Conservation (phyloP, 2,888 invertebrate genomes). For the Drosophila nr. medialis region DNA sequence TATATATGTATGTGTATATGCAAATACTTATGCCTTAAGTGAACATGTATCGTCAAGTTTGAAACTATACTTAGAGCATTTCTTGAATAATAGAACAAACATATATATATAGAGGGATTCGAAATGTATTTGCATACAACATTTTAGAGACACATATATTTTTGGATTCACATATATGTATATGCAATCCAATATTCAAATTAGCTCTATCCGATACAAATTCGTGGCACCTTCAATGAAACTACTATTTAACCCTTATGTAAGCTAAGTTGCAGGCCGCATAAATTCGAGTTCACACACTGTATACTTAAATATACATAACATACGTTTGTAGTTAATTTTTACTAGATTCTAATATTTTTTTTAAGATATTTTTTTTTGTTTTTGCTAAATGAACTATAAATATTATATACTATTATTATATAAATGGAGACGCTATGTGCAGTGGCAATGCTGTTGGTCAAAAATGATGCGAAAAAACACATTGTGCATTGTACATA, state of each 20-base stretch:
- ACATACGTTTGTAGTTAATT: neutral
- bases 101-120: neutral
- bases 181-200: neutral
- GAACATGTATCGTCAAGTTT: neutral
- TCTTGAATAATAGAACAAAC: neutral
- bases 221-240: no score
- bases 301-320: neutral
- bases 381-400: neutral
- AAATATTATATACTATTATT: neutral
- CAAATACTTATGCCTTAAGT: neutral
- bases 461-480: neutral
- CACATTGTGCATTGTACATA: neutral
- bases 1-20: neutral
- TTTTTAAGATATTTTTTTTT: neutral
- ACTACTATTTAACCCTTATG: no score
- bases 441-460: neutral
- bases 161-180: neutral
- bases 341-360: neutral
- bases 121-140: neutral
- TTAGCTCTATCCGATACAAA: no score
- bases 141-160: neutral
- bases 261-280: conserved; percentile 3
- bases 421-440: neutral
- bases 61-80: neutral
- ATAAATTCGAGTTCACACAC: neutral